Conservation (phyloP, 1,140 invertebrate genomes). For the roundworm (Caenorhabditis elegans) region DNA sequence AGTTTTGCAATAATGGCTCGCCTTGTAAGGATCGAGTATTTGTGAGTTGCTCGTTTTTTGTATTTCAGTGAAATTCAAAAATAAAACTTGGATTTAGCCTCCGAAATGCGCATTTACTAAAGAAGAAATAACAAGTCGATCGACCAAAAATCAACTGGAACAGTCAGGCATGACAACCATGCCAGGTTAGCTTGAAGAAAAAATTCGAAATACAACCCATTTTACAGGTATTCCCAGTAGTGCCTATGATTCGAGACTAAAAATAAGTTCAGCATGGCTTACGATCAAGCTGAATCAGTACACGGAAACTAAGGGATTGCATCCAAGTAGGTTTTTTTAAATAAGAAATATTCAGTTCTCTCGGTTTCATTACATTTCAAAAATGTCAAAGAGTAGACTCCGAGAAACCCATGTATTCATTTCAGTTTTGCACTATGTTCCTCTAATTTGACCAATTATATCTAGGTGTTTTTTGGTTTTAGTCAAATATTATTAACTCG, state of each 20-base stretch:
- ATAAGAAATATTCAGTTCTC: background rate
- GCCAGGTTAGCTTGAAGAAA: background rate
- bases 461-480: too few species aligned
- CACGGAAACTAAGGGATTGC: background rate
- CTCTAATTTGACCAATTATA: too few species aligned
- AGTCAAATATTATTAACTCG: too few species aligned
- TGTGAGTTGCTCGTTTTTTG: background rate
- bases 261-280: conserved; percentile 27
- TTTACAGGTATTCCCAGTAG: conserved; percentile 2
- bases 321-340: conserved; percentile 9
- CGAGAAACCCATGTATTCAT: too few species aligned
- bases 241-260: background rate
- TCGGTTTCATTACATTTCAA: too few species aligned
- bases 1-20: conserved; percentile 20
- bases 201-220: background rate
- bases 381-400: too few species aligned
- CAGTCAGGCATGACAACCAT: background rate
- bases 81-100: background rate
- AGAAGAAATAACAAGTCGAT: conserved; percentile 25
- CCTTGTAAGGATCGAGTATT: conserved; percentile 9
- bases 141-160: conserved; percentile 6
- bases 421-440: too few species aligned
- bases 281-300: conserved; percentile 26
- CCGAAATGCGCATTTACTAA: conserved; percentile 38
- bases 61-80: background rate